phyloP scores from a whole-genome alignment of 2,113 vertebrate genomes.

The Thinocorus orbignyianus region DNA sequence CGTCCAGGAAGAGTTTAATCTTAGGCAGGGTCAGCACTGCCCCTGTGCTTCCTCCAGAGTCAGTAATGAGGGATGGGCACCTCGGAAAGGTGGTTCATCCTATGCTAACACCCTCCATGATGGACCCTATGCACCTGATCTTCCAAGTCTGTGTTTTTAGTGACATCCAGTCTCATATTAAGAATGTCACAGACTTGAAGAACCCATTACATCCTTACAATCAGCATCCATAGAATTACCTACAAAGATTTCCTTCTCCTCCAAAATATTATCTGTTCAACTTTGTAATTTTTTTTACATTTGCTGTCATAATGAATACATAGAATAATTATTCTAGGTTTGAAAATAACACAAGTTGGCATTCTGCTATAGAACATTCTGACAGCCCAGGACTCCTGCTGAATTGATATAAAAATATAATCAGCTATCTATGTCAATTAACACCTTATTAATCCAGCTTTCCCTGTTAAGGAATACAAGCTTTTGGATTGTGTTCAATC shows the following conservation, averaged over 20 bases:
- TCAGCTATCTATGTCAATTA: background rate
- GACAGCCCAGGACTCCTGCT: background rate
- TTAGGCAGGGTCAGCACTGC: background rate
- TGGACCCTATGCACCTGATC: fast-evolving
- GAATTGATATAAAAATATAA: background rate
- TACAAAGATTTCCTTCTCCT: background rate
- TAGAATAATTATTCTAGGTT: background rate
- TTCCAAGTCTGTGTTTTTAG: background rate
- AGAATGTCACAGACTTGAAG: background rate
- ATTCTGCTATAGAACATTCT: background rate
- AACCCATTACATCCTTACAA: background rate
- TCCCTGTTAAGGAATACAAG: background rate
- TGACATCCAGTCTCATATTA: background rate
- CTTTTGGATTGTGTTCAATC: background rate
- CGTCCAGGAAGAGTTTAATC: background rate
- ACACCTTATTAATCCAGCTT: background rate
- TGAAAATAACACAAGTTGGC: background rate
- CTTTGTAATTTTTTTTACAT: background rate
- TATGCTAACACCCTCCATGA: background rate
- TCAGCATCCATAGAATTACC: background rate
- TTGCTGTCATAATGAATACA: background rate
- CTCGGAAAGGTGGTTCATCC: background rate
- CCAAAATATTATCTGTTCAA: background rate
- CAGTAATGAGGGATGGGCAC: background rate
- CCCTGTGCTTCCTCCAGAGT: background rate